Percentiles rank a stretch among this genome's conserved stretches.
phyloP scores from a whole-genome alignment of 2,797 vertebrate genomes.

The Poecilia gillii region DNA sequence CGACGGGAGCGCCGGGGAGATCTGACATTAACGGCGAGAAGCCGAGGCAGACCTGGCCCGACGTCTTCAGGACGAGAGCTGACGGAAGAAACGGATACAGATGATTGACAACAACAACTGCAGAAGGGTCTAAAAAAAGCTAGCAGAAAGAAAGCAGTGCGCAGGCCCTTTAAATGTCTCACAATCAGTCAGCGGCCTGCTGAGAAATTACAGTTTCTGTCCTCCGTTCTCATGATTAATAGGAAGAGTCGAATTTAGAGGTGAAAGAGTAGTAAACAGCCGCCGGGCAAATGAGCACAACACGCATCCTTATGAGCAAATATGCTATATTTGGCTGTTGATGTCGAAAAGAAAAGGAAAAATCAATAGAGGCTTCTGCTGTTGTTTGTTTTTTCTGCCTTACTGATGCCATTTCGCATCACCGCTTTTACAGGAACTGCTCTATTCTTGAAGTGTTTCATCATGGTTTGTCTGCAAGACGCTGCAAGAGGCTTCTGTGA shows the following conservation, averaged over 20 bases:
- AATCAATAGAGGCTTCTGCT: not conserved
- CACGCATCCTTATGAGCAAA: slow-evolving; percentile 44
- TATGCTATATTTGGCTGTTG: slow-evolving; percentile 38
- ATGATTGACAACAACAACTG: not conserved
- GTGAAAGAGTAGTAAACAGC: slow-evolving; percentile 34
- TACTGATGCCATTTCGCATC: slow-evolving; percentile 24
- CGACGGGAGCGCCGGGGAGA: slow-evolving; percentile 20
- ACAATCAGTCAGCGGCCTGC: slow-evolving; percentile 20
- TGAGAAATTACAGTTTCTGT: slow-evolving; percentile 20
- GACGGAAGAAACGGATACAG: slow-evolving; percentile 1
- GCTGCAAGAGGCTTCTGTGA: not conserved
- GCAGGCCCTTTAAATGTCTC: slow-evolving; percentile 9
- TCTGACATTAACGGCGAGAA: slow-evolving; percentile 30
- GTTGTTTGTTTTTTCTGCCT: not conserved
- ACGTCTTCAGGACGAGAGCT: slow-evolving; percentile 25
- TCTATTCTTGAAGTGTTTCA: slow-evolving; percentile 25
- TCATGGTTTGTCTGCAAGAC: slow-evolving; percentile 24
- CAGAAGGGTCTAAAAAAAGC: slow-evolving; percentile 10
- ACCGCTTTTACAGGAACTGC: slow-evolving; percentile 18
- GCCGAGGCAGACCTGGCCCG: slow-evolving; percentile 15
- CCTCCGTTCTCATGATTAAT: slow-evolving; percentile 31
- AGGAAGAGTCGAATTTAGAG: slow-evolving; percentile 30
- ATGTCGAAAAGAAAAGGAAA: slow-evolving; percentile 10
- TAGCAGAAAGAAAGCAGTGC: not conserved
- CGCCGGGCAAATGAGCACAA: slow-evolving; percentile 41